Evolutionary conservation across 2,113 vertebrate genomes (phyloP).

Genomic region (Indicator indicator): DNA sequence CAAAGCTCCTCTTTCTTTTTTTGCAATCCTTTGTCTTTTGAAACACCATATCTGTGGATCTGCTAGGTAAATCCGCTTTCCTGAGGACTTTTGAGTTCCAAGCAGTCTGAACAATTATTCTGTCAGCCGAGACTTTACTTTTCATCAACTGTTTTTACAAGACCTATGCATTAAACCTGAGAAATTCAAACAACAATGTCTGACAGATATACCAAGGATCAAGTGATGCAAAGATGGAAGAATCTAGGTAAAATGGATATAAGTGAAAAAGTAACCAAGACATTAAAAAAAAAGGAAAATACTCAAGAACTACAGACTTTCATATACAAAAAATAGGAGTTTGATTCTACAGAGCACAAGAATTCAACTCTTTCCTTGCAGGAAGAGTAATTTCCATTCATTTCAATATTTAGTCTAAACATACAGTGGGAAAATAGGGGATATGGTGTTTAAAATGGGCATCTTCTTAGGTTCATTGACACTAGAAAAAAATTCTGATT

Average conservation of each 20-base stretch:
- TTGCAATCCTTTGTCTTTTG: not conserved
- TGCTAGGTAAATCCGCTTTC: not conserved
- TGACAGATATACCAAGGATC: not conserved
- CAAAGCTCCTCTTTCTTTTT: not conserved
- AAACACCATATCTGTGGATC: not conserved
- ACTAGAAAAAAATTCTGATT: not conserved
- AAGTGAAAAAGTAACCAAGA: not conserved
- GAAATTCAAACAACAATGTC: not conserved
- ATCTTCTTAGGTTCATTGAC: not conserved
- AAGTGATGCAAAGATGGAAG: not conserved
- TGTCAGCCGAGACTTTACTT: not conserved
- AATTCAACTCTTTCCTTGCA: not conserved
- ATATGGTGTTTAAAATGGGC: not conserved
- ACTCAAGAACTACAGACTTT: not conserved
- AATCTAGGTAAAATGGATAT: not conserved
- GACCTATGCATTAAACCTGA: not conserved
- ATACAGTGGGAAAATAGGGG: not conserved
- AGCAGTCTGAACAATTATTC: not conserved
- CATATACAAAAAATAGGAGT: not conserved
- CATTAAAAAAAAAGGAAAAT: not conserved
- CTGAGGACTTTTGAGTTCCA: not conserved
- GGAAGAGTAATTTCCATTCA: not conserved
- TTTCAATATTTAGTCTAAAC: not conserved
- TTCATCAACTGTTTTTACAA: not conserved
- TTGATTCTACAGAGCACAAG: not conserved